Percentiles rank a stretch among this genome's conserved stretches.
These are phyloP conservation scores for Drosophila sp. DNA, from an alignment of 1,140 invertebrate genomes.

Conservation along the genomic window DNA sequence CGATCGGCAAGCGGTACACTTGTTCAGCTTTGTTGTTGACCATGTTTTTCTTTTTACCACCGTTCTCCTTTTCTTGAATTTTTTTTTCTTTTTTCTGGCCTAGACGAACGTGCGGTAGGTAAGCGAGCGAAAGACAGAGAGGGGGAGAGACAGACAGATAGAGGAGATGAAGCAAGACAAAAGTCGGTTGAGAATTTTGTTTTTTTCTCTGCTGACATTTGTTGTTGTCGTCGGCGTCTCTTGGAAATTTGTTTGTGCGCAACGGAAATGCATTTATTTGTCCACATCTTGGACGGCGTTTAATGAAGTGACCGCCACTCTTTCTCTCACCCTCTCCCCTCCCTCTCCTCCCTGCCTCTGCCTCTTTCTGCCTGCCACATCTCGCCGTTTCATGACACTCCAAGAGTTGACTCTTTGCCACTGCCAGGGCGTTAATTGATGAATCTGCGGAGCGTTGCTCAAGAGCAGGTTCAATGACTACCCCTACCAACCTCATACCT, in stretches of 20 bases:
- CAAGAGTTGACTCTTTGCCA: slow-evolving; percentile 30
- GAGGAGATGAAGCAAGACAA: slow-evolving; percentile 24
- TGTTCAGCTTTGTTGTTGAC: slow-evolving; percentile 82
- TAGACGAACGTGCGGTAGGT: slow-evolving; percentile 48
- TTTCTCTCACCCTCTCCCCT: not conserved
- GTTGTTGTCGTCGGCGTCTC: slow-evolving; percentile 65
- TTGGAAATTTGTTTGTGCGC: slow-evolving; percentile 81
- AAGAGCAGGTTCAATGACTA: slow-evolving; percentile 70
- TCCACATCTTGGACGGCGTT: slow-evolving; percentile 71
- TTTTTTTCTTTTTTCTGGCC: slow-evolving; percentile 12
- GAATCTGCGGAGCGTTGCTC: slow-evolving; percentile 62
- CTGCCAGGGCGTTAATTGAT: slow-evolving; percentile 74
- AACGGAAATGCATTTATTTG: slow-evolving; percentile 83
- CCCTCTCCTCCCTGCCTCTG: slow-evolving; percentile 1
- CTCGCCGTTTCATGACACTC: slow-evolving; percentile 12
- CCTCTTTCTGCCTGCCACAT: slow-evolving; percentile 7
- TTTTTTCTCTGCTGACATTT: slow-evolving; percentile 48
- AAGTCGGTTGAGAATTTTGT: slow-evolving; percentile 68
- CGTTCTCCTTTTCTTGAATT: slow-evolving; percentile 43
- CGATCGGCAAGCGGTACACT: slow-evolving; percentile 83
- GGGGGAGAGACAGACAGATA: slow-evolving; percentile 26
- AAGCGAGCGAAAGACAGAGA: slow-evolving; percentile 2
- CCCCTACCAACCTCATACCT: slow-evolving; percentile 13
- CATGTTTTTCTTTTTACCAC: slow-evolving; percentile 71
- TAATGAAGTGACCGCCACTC: slow-evolving; percentile 63